Percentiles rank a stretch among this genome's conserved stretches.
phyloP scores from a whole-genome alignment of 1,140 invertebrate species.

The Cotesia vestalis region DNA sequence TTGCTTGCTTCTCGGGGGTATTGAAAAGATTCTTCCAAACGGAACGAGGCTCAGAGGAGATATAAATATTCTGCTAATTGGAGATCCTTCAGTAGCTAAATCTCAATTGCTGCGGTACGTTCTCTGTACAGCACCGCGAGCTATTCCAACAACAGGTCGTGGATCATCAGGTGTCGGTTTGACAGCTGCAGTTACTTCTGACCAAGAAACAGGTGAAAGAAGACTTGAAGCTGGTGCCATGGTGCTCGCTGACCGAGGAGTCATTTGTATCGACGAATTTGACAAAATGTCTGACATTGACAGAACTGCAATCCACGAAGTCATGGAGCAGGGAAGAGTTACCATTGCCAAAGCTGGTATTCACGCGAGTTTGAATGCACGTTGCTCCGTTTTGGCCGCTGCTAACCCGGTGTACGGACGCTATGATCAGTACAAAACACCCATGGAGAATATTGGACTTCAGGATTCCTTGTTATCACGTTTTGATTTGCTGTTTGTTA shows the following conservation, averaged over 20 bases:
- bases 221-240: conserved; percentile 97
- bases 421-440: conserved; percentile 98
- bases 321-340: conserved; percentile 94
- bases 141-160: conserved; percentile 95
- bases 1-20: conserved; percentile 93
- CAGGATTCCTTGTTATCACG: conserved; percentile 98
- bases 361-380: conserved; percentile 96
- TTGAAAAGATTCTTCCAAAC: conserved; percentile 95
- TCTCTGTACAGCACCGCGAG: conserved; percentile 90
- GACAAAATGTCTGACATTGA: conserved; percentile 99
- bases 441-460: conserved; percentile 99
- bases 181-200: conserved; percentile 96
- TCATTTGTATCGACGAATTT: conserved; percentile 99
- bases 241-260: conserved; percentile 97
- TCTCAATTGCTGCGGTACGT: conserved; percentile 97
- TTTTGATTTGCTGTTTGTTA: conserved; percentile 98
- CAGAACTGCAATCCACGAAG: conserved; percentile 98
- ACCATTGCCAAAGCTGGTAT: conserved; percentile 99
- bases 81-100: conserved; percentile 99
- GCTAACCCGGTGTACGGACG: conserved; percentile 99
- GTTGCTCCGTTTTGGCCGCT: conserved; percentile 97
- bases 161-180: conserved; percentile 97
- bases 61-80: conserved; percentile 96
- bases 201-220: conserved; percentile 91
- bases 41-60: conserved; percentile 97